Evolutionary conservation across 2,888 invertebrate species (phyloP), one percentile per base, ranked within the genome.

Genomic region (Apodemia mormo): DNA sequence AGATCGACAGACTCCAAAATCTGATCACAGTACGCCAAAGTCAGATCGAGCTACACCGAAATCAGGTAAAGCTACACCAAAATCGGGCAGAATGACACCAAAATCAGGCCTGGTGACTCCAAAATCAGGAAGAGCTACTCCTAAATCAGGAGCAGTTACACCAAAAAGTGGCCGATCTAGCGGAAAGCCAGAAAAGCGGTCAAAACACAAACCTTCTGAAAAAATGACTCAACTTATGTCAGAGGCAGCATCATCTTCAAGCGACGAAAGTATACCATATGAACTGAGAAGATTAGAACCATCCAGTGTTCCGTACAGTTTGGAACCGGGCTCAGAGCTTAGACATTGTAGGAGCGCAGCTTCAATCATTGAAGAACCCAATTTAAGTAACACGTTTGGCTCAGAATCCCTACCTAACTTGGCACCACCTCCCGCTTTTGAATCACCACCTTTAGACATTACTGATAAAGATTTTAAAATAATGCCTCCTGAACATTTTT

Each of bases 351-450:
- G 94, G 80, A 94, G 94, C 81, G 94, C 94, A 68, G 94, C 94
- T 49, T 94, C 94, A 52, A 92, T 94, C 68, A 86, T 94, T 75
- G 94, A 94, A 73, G 95, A 95, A 81, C 87, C 94, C 1, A 94
- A 94, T 73, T 78, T 92, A 70, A 91, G 88, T 75, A 92, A 88
- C 76, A 89, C 86, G 29, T 93, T 93, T 76, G 95, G 95, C 71
- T 96, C 96, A 52, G 96, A 96, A 85, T 96, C 96, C 37, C 88
- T 96, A 82, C 96, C 96, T 9, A 96, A 96, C 85, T 90, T 96
- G 78, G 95, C 95, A 66, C 95, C 95, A 66, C 95, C 95, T 1
- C 92, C 94, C 30, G 94, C 94, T 71, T 95, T 95, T 77, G 94
- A 94, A 71, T 94, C 94, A 6, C 94, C 94, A 12, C 90, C 93